Percentiles rank a stretch among this genome's conserved stretches.
Evolutionary conservation across 1,140 invertebrate genomes (phyloP).

Genomic region (Nasonia longicornis): DNA sequence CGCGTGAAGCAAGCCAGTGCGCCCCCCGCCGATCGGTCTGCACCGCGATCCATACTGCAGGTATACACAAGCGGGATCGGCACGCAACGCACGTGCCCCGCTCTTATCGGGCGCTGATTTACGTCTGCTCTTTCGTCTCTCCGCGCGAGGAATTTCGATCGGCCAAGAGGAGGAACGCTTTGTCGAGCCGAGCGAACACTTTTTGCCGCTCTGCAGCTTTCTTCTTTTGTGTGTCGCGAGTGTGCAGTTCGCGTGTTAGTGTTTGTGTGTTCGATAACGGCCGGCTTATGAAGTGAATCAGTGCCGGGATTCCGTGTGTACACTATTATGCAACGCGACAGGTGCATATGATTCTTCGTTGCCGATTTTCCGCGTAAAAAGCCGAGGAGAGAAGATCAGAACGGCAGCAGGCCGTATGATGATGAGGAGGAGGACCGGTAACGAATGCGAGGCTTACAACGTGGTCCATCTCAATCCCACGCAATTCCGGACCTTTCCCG

Average conservation of each 20-base stretch:
- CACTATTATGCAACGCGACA: background rate
- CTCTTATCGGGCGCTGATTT: background rate
- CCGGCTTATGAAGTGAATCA: background rate
- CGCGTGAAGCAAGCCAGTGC: slow-evolving; percentile 10
- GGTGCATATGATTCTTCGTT: background rate
- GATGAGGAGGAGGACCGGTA: background rate
- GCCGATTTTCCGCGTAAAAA: too few relatives aligned
- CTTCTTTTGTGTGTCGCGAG: too few relatives aligned
- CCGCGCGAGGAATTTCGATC: background rate
- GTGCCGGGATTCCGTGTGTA: background rate
- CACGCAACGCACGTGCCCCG: too few relatives aligned
- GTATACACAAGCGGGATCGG: too few relatives aligned
- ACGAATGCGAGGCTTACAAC: background rate
- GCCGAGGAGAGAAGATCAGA: too few relatives aligned
- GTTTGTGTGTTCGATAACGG: background rate
- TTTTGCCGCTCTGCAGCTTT: too few relatives aligned
- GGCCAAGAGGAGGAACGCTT: too few relatives aligned
- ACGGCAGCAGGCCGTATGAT: too few relatives aligned
- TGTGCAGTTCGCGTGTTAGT: too few relatives aligned
- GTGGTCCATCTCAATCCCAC: background rate
- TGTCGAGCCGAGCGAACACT: too few relatives aligned
- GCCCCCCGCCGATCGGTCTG: background rate
- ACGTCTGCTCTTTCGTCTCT: background rate
- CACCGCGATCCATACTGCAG: background rate
- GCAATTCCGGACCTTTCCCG: too few relatives aligned